Evolutionary conservation across 2,797 vertebrate species (phyloP).

Genomic region (Labeo calbasu): DNA sequence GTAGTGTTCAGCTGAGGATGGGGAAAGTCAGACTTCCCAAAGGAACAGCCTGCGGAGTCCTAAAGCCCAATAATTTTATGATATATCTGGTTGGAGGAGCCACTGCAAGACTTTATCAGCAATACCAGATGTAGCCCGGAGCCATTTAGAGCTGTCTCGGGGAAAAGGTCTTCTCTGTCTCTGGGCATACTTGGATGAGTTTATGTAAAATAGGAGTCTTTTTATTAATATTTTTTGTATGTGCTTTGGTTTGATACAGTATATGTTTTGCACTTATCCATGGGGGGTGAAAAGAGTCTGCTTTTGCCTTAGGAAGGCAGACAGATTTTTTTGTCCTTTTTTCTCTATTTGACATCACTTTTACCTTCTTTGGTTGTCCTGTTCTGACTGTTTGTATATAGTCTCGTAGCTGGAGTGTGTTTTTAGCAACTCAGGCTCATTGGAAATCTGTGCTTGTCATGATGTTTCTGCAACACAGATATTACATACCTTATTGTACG

Average conservation of each 20-base stretch:
- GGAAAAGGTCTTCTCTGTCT: slow-evolving; percentile 49
- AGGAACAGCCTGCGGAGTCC: slow-evolving; percentile 22
- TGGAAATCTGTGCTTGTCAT: too few species aligned
- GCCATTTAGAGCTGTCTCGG: slow-evolving; percentile 38
- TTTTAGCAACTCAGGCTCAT: too few species aligned
- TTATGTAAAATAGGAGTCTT: slow-evolving; percentile 41
- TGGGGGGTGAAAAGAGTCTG: slow-evolving; percentile 3
- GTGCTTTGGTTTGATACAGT: slow-evolving; percentile 23
- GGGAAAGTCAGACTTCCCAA: slow-evolving; percentile 44
- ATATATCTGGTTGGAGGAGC: slow-evolving; percentile 43
- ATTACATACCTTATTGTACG: too few species aligned
- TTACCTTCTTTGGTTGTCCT: slow-evolving; percentile 11
- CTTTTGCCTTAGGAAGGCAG: neutral
- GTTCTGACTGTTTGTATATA: neutral
- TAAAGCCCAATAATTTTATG: slow-evolving; percentile 40
- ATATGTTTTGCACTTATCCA: slow-evolving; percentile 7
- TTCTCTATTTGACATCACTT: slow-evolving; percentile 14
- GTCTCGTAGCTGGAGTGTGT: neutral
- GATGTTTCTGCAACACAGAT: too few species aligned
- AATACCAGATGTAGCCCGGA: slow-evolving; percentile 51
- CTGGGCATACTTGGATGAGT: slow-evolving; percentile 40
- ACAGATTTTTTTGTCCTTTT: neutral
- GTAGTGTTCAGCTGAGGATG: slow-evolving; percentile 27
- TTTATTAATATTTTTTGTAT: slow-evolving; percentile 46
- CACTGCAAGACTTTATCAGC: slow-evolving; percentile 49